Percentiles rank a stretch among this genome's conserved stretches.
Conservation (phyloP, 37 sponge, comb jelly and placozoan genomes). For the Halichondria panicea region DNA sequence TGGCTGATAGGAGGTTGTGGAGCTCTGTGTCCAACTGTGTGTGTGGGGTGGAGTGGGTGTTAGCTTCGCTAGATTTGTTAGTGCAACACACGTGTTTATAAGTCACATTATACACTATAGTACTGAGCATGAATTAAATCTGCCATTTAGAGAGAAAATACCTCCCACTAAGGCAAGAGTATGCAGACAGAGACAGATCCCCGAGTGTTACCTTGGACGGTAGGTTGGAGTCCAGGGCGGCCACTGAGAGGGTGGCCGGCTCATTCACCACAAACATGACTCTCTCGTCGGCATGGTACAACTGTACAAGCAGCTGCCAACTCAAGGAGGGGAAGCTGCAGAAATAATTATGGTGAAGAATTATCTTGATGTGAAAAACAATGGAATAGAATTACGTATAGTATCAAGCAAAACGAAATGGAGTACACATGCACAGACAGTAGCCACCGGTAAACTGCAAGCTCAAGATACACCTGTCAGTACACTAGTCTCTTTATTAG, state of each 20-base stretch:
- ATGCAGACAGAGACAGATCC: not conserved
- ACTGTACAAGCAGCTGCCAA: constrained; percentile 52
- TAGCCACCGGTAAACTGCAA: no score
- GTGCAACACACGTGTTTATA: not conserved
- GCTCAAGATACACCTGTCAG: no score
- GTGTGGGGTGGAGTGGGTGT: not conserved
- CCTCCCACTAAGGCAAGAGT: not conserved
- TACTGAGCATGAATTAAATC: not conserved
- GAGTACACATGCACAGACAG: no score
- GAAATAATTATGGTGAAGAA: not conserved
- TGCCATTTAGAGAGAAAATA: not conserved
- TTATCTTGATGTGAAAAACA: not conserved
- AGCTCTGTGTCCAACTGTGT: constrained; percentile 66
- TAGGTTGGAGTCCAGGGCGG: not conserved
- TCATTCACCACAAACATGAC: constrained; percentile 44
- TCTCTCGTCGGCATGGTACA: constrained; percentile 35
- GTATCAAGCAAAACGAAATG: no score
- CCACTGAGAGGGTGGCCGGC: not conserved
- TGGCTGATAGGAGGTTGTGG: constrained; percentile 57
- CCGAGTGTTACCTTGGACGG: constrained; percentile 7
- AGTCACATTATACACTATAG: not conserved
- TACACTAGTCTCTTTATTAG: no score
- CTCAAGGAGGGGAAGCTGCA: constrained; percentile 45
- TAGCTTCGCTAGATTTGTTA: not conserved
- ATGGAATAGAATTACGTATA: no score